A percentile compares a stretch with the other conserved stretches of the same genome.
phyloP scores from a whole-genome alignment of 2,797 vertebrate genomes.

The Centropyge bicolor region DNA sequence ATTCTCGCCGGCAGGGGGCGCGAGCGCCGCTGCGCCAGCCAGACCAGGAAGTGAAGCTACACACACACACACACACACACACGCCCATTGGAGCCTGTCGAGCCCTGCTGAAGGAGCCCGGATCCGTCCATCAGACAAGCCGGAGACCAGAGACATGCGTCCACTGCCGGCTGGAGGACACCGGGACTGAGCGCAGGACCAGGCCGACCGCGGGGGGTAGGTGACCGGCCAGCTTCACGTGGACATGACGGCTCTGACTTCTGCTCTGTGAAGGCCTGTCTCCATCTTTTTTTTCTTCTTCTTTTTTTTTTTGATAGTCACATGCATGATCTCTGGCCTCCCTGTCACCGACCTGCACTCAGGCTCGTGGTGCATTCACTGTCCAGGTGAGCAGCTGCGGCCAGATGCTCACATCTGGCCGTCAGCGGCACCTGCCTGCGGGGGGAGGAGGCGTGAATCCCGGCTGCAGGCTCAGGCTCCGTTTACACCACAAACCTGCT shows the following conservation, averaged over 20 bases:
- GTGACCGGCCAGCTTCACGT: constrained; percentile 31
- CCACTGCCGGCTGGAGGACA: constrained; percentile 33
- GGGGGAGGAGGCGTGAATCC: constrained; percentile 37
- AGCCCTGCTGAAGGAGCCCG: constrained; percentile 46
- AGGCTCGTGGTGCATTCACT: neutral
- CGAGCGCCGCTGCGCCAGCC: constrained; percentile 69
- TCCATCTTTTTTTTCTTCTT: constrained; percentile 62
- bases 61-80: constrained; percentile 15
- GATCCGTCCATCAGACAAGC: constrained; percentile 61
- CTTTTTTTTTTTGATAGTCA: constrained; percentile 35
- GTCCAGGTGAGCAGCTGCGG: constrained; percentile 17
- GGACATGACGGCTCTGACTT: constrained; percentile 38
- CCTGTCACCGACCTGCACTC: constrained; percentile 34
- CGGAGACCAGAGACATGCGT: constrained; percentile 61
- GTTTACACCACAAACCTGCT: neutral
- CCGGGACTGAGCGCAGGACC: constrained; percentile 58
- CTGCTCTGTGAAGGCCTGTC: constrained; percentile 61
- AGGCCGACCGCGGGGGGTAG: constrained; percentile 65
- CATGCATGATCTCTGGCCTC: constrained; percentile 61
- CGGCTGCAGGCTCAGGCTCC: constrained; percentile 1
- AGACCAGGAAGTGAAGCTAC: constrained; percentile 83
- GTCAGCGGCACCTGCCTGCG: constrained; percentile 58
- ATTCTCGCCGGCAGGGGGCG: neutral
- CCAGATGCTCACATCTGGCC: constrained; percentile 73
- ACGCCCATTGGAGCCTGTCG: constrained; percentile 79